Base-by-base conservation (phyloP, 2,888 invertebrate species). In the Philopedon plagiatum region DNA sequence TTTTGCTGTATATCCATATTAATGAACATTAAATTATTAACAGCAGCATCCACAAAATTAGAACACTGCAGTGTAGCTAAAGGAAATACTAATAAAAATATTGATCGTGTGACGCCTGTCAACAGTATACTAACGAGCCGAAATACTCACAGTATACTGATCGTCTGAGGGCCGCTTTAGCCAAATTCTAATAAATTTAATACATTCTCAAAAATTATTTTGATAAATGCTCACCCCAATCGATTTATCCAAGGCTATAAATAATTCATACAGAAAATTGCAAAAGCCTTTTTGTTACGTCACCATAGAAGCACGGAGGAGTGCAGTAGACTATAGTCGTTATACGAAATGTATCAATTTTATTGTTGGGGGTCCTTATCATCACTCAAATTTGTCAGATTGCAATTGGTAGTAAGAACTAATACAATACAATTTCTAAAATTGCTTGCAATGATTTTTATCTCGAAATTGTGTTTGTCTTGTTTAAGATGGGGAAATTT, bases 331-430 rank as follows among this genome's bases (percentile, higher is more conserved):
- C 37, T n/a, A 37, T 51, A 64, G 64, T 39, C 49, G 62, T 56
- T 58, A 21, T 44, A 29, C n/a, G 54, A 49, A 61, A 61, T 44
- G 60, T 58, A 60, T 68, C 67, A 68, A 68, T 61, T 61, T 34
- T 41, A 32, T 34, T 60, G 66, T 54, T 13, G 21, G 57, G 41
- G 19, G 58, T 44, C 18, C 70, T 71, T 71, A 71, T 71, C 70
- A 64, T 64, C 71, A 26, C 41, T 65, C 65, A 65, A 71, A 71
- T 71, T 71, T 71, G 71, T 71, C 71, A 71, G 71, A 65, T 71
- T 65, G 51, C 63, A 37, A 61, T 58, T 66, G 46, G 51, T 13
- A 29, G 15, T 51, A 49, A 37, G 37, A 19, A 15, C 37, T 11
- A 19, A 39, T 5, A 46, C 21, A 54, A 54, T 46, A 37, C 69